Conservation (phyloP, 2,113 vertebrate species). For the Datnioides undecimradiatus region DNA sequence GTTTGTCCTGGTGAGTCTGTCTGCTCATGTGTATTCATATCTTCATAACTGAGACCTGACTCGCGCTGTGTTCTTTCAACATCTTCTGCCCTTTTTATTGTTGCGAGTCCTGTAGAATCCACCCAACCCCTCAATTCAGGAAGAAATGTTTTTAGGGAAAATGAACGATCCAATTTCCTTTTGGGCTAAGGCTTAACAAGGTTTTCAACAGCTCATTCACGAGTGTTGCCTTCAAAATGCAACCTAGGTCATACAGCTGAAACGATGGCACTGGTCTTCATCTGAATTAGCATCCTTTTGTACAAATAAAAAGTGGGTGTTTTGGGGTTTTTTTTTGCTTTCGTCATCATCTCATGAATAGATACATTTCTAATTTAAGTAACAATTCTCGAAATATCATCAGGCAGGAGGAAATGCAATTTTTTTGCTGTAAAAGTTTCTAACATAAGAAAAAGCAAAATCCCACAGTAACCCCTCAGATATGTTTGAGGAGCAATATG, state of each 20-base stretch:
- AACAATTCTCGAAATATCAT: not conserved
- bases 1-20: conserved; percentile 68
- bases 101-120: not conserved
- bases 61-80: conserved; percentile 41
- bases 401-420: not conserved
- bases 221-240: conserved; percentile 8
- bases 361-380: not conserved
- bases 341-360: not conserved
- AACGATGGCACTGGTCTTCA: conserved; percentile 21
- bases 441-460: not conserved
- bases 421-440: not conserved
- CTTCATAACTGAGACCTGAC: conserved; percentile 37
- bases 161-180: conserved; percentile 29
- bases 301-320: not conserved
- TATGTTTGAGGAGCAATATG: not conserved
- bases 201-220: conserved; percentile 19
- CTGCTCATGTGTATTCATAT: conserved; percentile 67
- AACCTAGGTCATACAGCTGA: conserved; percentile 13
- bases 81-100: conserved; percentile 28
- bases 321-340: not conserved
- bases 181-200: conserved; percentile 32
- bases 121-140: not conserved
- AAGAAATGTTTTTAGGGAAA: conserved; percentile 16
- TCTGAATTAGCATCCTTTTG: not conserved
- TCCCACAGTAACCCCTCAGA: too few relatives aligned